Percentiles rank a stretch among this genome's conserved stretches.
These are phyloP conservation scores for Dolichotis patagonum DNA, from an alignment of 2,113 vertebrate genomes.

Conservation along the genomic window DNA sequence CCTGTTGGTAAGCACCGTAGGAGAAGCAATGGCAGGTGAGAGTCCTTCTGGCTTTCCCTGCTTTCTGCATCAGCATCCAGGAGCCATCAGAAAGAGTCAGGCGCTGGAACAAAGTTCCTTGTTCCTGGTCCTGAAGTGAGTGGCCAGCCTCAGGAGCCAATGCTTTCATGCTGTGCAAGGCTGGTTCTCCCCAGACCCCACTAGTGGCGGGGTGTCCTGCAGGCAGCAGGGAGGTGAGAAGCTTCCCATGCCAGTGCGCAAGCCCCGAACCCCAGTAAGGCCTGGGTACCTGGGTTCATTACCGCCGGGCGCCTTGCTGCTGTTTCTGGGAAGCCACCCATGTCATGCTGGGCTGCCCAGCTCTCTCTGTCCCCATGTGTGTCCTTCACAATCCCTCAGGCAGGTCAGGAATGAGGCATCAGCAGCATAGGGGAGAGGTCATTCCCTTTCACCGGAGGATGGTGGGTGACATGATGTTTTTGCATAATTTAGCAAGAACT, in stretches of 20 bases:
- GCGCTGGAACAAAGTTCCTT: rapidly evolving
- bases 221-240: not conserved
- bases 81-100: not conserved
- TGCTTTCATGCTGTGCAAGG: not conserved
- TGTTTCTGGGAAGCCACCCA: not conserved
- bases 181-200: not conserved
- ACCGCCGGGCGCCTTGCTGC: rapidly evolving
- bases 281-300: not conserved
- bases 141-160: rapidly evolving
- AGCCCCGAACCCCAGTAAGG: not conserved
- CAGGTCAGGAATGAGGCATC: not conserved
- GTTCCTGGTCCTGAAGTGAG: rapidly evolving
- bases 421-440: too few relatives aligned
- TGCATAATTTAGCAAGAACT: slow-evolving; percentile 38
- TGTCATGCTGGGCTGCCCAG: rapidly evolving
- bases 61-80: rapidly evolving
- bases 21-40: rapidly evolving
- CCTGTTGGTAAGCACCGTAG: rapidly evolving
- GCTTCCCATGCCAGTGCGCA: not conserved
- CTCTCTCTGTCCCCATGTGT: rapidly evolving
- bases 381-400: not conserved
- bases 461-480: not conserved
- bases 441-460: rapidly evolving
- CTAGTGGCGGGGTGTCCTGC: too few relatives aligned
- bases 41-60: rapidly evolving